Conservation (phyloP, 2,113 vertebrate species). For the Murina feae region DNA sequence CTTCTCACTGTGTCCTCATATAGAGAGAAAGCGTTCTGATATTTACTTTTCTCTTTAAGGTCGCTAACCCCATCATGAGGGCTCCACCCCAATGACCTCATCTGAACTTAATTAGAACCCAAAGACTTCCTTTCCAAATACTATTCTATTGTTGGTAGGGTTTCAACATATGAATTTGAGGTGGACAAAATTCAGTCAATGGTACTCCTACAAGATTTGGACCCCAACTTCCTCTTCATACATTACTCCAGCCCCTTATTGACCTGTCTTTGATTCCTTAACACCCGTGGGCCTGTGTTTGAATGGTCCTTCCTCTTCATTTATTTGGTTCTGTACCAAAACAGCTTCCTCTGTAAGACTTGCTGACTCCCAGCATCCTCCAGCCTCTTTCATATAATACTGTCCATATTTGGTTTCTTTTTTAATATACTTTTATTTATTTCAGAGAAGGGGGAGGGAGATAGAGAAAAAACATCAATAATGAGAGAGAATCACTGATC, state of each 20-base stretch:
- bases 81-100: background rate
- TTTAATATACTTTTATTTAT: too few species aligned
- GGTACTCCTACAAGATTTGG: background rate
- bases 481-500: too few species aligned
- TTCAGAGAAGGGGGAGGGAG: too few species aligned
- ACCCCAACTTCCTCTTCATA: background rate
- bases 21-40: background rate
- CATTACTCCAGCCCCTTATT: background rate
- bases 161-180: background rate
- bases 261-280: background rate
- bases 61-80: background rate
- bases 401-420: background rate
- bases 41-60: background rate
- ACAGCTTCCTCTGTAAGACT: background rate
- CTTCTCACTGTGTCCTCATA: background rate
- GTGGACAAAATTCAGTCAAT: background rate
- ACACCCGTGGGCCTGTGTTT: too few species aligned
- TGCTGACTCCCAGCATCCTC: background rate
- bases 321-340: background rate
- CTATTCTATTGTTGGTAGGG: background rate
- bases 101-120: background rate
- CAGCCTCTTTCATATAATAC: background rate
- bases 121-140: background rate
- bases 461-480: too few species aligned
- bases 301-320: background rate